These are phyloP conservation scores for Mesocentrotus franciscanus DNA, from an alignment of 53 echinoderm and acorn worm genomes.

Conservation along the genomic window DNA sequence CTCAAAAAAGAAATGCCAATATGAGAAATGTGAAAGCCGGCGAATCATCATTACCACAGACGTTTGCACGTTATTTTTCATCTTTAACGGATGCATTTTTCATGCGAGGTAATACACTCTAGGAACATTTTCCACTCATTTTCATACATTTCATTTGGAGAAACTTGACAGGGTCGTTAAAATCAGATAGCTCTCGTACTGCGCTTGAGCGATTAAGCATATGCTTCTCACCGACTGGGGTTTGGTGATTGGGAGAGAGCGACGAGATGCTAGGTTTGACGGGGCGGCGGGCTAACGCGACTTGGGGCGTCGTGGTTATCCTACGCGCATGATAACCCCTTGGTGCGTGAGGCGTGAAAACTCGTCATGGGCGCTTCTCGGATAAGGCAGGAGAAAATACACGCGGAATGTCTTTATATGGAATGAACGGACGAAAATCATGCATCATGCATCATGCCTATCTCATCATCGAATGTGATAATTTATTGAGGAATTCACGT, in stretches of 20 bases:
- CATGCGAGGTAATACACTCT: not conserved
- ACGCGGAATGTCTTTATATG: not conserved
- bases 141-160: slow-evolving; percentile 59
- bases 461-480: not conserved
- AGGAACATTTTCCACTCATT: slow-evolving; percentile 63
- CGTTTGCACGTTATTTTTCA: slow-evolving; percentile 14
- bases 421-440: not conserved
- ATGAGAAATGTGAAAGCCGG: slow-evolving; percentile 41
- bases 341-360: slow-evolving; percentile 44
- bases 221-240: slow-evolving; percentile 44
- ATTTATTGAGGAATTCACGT: not conserved
- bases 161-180: slow-evolving; percentile 59
- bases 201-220: slow-evolving; percentile 59
- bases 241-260: not conserved
- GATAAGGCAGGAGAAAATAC: not conserved
- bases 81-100: slow-evolving; percentile 27
- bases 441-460: not conserved
- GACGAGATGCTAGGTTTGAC: not conserved
- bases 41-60: slow-evolving; percentile 40
- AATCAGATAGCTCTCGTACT: slow-evolving; percentile 43
- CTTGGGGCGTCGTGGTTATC: slow-evolving; percentile 40
- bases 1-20: not conserved
- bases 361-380: slow-evolving; percentile 17
- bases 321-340: slow-evolving; percentile 10
- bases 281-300: slow-evolving; percentile 22